These are phyloP conservation scores for Spheniscus humboldti DNA, from an alignment of 2,797 vertebrate genomes.

Conservation along the genomic window DNA sequence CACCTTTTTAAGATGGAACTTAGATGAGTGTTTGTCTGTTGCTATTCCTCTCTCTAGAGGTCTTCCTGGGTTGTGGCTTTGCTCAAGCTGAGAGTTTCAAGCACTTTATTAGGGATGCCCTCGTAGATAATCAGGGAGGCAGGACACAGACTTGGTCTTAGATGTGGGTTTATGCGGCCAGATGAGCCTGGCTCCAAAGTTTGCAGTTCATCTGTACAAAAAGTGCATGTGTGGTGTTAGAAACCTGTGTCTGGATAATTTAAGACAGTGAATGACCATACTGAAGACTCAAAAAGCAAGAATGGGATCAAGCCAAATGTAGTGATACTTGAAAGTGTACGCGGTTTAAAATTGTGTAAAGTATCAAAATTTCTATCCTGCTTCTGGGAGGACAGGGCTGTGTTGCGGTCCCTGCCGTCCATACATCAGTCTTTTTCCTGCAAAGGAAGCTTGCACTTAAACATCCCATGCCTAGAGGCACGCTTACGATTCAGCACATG, in stretches of 20 bases:
- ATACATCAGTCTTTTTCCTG: neutral
- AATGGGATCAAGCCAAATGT: neutral
- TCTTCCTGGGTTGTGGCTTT: neutral
- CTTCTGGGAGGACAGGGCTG: neutral
- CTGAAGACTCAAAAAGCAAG: neutral
- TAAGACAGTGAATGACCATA: neutral
- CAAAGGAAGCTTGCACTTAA: neutral
- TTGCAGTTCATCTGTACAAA: neutral
- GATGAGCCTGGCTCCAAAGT: neutral
- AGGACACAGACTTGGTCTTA: neutral
- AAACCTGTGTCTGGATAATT: neutral
- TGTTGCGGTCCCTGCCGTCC: neutral
- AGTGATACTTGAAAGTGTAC: neutral
- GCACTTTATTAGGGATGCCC: neutral
- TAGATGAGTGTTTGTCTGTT: neutral
- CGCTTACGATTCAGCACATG: accelerated
- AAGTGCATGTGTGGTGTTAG: neutral
- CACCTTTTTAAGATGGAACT: neutral
- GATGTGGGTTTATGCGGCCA: neutral
- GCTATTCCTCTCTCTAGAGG: neutral
- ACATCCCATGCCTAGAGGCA: neutral
- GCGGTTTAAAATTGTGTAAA: neutral
- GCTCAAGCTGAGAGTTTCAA: neutral
- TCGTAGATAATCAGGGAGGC: neutral
- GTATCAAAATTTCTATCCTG: neutral